These are phyloP conservation scores for Brachionus rotundiformis DNA, from an alignment of 1,140 invertebrate genomes.

Conservation along the genomic window DNA sequence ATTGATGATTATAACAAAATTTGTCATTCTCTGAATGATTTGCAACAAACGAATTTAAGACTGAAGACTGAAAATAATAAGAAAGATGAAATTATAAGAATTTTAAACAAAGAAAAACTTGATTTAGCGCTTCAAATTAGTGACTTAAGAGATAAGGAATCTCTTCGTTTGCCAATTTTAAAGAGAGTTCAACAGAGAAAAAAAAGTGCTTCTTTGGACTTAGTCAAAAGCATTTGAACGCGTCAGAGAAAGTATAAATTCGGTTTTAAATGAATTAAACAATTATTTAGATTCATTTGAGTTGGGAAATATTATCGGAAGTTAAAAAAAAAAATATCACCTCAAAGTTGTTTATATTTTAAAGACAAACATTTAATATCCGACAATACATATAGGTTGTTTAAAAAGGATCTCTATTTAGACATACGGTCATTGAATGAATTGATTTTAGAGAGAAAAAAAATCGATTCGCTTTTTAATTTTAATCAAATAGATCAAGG, in stretches of 20 bases:
- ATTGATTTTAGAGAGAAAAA: background rate
- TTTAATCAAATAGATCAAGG: background rate
- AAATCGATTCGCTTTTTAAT: background rate
- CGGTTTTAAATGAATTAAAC: background rate
- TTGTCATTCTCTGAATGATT: background rate
- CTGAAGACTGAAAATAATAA: too few species aligned
- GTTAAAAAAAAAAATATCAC: background rate
- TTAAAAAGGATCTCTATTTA: background rate
- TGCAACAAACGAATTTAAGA: too few species aligned
- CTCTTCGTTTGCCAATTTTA: background rate
- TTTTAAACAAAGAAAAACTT: too few species aligned
- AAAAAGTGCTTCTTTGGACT: background rate
- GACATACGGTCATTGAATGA: background rate
- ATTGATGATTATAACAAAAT: background rate
- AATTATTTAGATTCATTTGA: background rate
- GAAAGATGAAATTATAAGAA: too few species aligned
- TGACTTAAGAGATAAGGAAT: background rate
- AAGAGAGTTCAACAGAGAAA: background rate
- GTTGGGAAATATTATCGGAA: background rate
- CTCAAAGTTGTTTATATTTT: background rate
- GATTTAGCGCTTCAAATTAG: too few species aligned
- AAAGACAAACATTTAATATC: constrained; percentile 17
- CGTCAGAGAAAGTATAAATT: background rate
- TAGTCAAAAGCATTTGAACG: background rate
- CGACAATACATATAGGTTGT: background rate